Conservation (phyloP, 2,797 vertebrate genomes). For the Chrosomus eos region DNA sequence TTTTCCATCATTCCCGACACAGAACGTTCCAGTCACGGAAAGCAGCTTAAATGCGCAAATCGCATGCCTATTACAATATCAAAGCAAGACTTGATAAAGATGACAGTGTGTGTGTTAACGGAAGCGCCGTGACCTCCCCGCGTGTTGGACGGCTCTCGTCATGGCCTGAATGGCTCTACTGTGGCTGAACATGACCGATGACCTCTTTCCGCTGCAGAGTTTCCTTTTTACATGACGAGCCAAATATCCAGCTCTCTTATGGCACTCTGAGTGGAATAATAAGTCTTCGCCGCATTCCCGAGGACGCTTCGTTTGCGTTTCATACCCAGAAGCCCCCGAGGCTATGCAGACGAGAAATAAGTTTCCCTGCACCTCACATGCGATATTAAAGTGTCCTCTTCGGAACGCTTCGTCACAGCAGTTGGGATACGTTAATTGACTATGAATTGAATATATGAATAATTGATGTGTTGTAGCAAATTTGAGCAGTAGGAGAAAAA, state of each 20-base stretch:
- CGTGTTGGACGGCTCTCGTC: slow-evolving; percentile 55
- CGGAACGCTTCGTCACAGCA: slow-evolving; percentile 37
- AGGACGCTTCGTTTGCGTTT: slow-evolving; percentile 30
- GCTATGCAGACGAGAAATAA: slow-evolving; percentile 9
- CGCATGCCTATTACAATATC: slow-evolving; percentile 65
- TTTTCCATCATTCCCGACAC: slow-evolving; percentile 53
- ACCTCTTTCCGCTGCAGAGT: slow-evolving; percentile 54
- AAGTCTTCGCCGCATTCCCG: slow-evolving; percentile 29
- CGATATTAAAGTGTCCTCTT: slow-evolving; percentile 29
- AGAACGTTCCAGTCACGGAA: slow-evolving; percentile 59
- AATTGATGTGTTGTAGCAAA: slow-evolving; percentile 47
- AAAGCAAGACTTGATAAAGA: slow-evolving; percentile 65
- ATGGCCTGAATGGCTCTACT: slow-evolving; percentile 63
- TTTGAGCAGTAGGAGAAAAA: slow-evolving; percentile 33
- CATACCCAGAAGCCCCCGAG: background rate
- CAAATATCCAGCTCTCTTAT: slow-evolving; percentile 57
- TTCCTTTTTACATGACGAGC: slow-evolving; percentile 63
- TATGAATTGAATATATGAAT: slow-evolving; percentile 49
- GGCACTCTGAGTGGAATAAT: slow-evolving; percentile 54
- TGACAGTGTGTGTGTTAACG: slow-evolving; percentile 66
- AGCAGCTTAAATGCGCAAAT: slow-evolving; percentile 57
- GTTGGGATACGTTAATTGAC: slow-evolving; percentile 43
- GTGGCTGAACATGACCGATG: slow-evolving; percentile 58
- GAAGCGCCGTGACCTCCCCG: slow-evolving; percentile 65
- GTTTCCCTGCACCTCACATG: slow-evolving; percentile 16